Evolutionary conservation across 1,140 invertebrate genomes (phyloP).

Genomic region (Ylistrum balloti): DNA sequence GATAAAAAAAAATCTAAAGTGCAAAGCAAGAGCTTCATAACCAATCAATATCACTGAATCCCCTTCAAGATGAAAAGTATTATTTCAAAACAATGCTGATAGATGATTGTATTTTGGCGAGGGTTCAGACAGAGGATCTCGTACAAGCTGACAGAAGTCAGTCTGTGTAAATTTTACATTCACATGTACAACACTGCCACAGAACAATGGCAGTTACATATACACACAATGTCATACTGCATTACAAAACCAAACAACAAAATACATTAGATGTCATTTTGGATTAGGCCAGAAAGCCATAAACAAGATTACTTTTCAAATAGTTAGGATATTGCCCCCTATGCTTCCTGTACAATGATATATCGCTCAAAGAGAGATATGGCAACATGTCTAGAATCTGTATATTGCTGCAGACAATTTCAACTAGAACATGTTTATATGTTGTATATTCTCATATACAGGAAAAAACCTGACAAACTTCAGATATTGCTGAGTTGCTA

Average conservation of each 20-base stretch:
- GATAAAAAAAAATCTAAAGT: too few relatives aligned
- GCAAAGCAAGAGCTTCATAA: too few relatives aligned
- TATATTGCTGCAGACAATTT: constrained; percentile 20
- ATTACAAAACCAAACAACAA: constrained; percentile 23
- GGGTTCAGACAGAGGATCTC: too few relatives aligned
- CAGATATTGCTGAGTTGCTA: constrained; percentile 11
- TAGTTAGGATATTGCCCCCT: not conserved
- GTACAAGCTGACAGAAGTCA: not conserved
- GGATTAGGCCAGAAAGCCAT: not conserved
- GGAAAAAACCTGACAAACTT: not conserved
- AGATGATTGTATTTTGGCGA: not conserved
- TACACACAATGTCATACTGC: not conserved
- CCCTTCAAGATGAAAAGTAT: not conserved
- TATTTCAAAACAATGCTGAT: not conserved
- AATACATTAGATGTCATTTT: constrained; percentile 6
- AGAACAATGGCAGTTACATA: not conserved
- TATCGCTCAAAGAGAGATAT: not conserved
- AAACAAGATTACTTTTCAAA: not conserved
- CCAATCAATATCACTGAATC: too few relatives aligned
- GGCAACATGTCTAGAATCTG: constrained; percentile 26
- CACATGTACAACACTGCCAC: not conserved
- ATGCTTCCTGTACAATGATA: not conserved
- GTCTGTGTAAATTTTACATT: not conserved
- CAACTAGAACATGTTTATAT: not conserved
- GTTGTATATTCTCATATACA: not conserved